Conservation (phyloP, 2,888 invertebrate species). For the Nemurella pictetii region DNA sequence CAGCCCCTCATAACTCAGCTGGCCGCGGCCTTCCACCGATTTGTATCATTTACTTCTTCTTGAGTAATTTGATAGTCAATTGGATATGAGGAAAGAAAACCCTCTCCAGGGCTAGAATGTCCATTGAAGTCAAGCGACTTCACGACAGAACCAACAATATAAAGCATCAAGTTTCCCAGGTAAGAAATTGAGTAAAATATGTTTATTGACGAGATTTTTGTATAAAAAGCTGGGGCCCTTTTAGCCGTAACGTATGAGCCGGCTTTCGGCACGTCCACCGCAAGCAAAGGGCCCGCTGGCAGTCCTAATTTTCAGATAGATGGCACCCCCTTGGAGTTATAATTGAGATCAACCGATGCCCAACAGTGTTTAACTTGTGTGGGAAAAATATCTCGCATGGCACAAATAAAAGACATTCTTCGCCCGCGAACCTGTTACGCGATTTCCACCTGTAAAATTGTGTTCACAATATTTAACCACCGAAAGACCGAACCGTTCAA, state of each 20-base stretch:
- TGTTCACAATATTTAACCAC: not conserved
- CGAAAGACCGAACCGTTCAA: not conserved
- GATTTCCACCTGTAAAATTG: not conserved
- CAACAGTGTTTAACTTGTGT: constrained; percentile 12
- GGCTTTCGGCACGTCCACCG: not conserved
- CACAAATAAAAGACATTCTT: constrained; percentile 14
- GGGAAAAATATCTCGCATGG: not conserved
- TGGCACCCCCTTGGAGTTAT: constrained; percentile 1
- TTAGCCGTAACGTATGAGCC: constrained; percentile 3
- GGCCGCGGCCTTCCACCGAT: not conserved
- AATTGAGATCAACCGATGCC: not conserved
- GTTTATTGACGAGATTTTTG: constrained; percentile 22
- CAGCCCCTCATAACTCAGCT: constrained; percentile 6
- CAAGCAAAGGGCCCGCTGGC: constrained; percentile 6
- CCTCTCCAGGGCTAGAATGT: not conserved
- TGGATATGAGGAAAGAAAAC: not conserved
- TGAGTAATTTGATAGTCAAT: not conserved
- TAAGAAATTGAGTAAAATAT: not conserved
- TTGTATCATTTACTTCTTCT: not conserved
- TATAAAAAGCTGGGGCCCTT: not conserved
- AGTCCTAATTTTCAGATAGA: constrained; percentile 17
- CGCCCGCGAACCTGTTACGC: not conserved
- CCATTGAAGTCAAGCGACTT: not conserved
- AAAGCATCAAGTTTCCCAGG: not conserved
- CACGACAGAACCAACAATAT: not conserved